Base-by-base conservation (phyloP, 2,113 vertebrate genomes). In the Rhinolophus ferrumequinum region DNA sequence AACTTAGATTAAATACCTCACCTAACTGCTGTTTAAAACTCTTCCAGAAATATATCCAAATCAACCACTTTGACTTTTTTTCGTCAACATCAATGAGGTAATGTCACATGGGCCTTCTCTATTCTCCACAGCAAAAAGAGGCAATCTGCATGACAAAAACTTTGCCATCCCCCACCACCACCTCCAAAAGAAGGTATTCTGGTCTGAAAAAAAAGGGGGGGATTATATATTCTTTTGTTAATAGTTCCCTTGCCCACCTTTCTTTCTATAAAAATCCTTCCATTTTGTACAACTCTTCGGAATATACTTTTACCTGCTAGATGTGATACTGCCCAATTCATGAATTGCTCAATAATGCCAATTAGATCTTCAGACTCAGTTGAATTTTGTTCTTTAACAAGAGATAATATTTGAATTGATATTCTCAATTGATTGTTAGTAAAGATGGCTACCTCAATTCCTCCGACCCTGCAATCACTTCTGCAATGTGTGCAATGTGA, bases 391-490 rank as follows among this genome's bases (percentile, higher is more conserved):
- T 76, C 44, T 75, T 50, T 33, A 50, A 76, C 4, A 50, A 30
- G 44, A 41, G n/a, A 75, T 28, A 58, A 30, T 41, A 73, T 52
- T 12, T 84, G 67, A 66, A 58, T 92, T 75, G 19, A 50, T 33
- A 33, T 75, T 35, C 5, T 69, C 8, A 47, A 8, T 52, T 75
- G 44, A 24, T 52, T 52, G 56, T 64, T 52, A 52, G 14, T n/a
- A 52, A 54, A 33, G 7, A 64, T 11, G 24, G 8, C 33, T 38
- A 30, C 56, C 41, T 30, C 19, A 33, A 69, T 72, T 30, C 22
- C 33, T 82, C 52, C 30, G 15, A 15, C 50, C 18, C 5, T 52
- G 41, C 26, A 33, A 44, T 35, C 0, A 0, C 5, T 64, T 84
- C 44, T 41, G 19, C 15, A 41, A 62, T 11, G 1, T 62, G 33